Conservation (phyloP, 1,140 invertebrate species). For the Thaumetopoea pityocampa region DNA sequence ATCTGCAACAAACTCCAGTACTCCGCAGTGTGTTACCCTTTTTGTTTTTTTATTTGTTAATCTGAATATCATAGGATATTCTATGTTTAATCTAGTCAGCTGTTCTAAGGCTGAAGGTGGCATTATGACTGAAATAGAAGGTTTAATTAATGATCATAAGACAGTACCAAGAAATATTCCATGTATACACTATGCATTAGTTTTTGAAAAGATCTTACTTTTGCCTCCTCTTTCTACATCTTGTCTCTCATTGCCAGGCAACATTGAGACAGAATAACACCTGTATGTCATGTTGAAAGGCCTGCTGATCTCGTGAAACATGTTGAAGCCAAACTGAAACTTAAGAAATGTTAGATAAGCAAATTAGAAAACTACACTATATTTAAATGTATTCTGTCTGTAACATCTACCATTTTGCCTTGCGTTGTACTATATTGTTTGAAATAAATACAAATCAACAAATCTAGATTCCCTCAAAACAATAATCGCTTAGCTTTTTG, state of each 20-base stretch:
- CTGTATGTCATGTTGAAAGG: constrained; percentile 89
- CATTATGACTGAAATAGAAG: constrained; percentile 91
- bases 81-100: constrained; percentile 95
- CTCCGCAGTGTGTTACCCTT: constrained; percentile 96
- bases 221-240: constrained; percentile 99
- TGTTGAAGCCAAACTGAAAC: constrained; percentile 89
- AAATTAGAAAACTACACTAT: constrained; percentile 9
- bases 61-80: constrained; percentile 99
- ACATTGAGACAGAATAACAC: constrained; percentile 97
- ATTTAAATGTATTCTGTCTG: neutral
- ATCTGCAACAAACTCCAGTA: constrained; percentile 99
- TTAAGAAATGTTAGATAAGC: constrained; percentile 48
- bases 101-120: constrained; percentile 96
- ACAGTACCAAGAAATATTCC: too few species aligned
- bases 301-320: constrained; percentile 88
- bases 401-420: constrained; percentile 19
- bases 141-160: too few species aligned
- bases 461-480: neutral
- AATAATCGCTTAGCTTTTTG: too few species aligned
- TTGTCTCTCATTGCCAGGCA: constrained; percentile 93
- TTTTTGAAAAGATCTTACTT: constrained; percentile 81
- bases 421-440: too few species aligned
- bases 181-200: too few species aligned
- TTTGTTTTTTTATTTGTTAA: constrained; percentile 92
- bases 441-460: neutral